Conservation (phyloP, 1,140 invertebrate genomes). For the Aphaenogaster ashmeadi region DNA sequence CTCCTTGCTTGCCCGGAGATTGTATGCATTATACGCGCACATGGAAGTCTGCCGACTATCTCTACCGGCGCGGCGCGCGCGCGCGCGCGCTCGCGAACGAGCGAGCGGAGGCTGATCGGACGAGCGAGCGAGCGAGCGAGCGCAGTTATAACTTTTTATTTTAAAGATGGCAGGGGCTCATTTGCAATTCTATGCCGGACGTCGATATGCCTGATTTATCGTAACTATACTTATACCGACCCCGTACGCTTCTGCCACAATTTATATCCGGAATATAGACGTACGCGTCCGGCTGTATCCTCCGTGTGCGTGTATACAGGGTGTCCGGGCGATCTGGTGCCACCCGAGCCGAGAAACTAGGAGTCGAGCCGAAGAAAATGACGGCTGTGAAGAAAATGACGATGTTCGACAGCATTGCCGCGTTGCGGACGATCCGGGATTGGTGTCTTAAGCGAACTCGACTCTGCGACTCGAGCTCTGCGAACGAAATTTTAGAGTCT, state of each 20-base stretch:
- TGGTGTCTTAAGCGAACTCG: too few species aligned
- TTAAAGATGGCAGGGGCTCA: constrained; percentile 86
- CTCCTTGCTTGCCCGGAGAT: constrained; percentile 83
- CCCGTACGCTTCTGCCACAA: constrained; percentile 77
- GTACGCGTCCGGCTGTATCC: constrained; percentile 50
- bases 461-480: background rate
- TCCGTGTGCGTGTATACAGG: constrained; percentile 39
- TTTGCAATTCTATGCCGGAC: constrained; percentile 87
- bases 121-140: constrained; percentile 63
- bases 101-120: constrained; percentile 35
- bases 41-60: constrained; percentile 55
- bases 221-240: constrained; percentile 85
- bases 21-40: constrained; percentile 77
- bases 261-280: constrained; percentile 78
- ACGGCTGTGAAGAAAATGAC: background rate
- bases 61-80: constrained; percentile 35
- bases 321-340: constrained; percentile 31
- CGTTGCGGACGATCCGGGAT: background rate
- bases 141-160: constrained; percentile 84
- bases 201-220: constrained; percentile 87
- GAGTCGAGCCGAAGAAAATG: background rate
- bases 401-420: background rate
- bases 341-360: background rate
- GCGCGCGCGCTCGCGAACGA: background rate
- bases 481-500: background rate